Percentiles rank a stretch among this genome's conserved stretches.
These are phyloP conservation scores for Steinernema feltiae DNA, from an alignment of 1,140 invertebrate species.

Conservation along the genomic window DNA sequence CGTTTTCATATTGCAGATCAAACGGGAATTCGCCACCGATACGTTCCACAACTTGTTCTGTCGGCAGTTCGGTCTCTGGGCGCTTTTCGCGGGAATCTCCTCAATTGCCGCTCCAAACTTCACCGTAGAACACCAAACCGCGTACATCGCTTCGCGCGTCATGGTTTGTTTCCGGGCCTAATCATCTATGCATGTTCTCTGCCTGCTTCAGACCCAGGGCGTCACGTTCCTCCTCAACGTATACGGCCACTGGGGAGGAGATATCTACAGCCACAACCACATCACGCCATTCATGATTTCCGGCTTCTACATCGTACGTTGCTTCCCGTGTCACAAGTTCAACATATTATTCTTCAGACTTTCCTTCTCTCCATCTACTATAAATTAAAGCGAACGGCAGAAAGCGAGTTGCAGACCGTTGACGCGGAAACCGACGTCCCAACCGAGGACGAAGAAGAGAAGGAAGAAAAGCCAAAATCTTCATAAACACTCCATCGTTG, in stretches of 20 bases:
- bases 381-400: conserved; percentile 18
- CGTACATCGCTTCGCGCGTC: conserved; percentile 24
- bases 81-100: conserved; percentile 23
- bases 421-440: background rate
- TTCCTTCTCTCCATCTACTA: conserved; percentile 38
- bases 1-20: conserved; percentile 30
- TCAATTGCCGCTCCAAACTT: conserved; percentile 23
- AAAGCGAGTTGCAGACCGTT: background rate
- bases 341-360: no score
- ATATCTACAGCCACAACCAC: conserved; percentile 35
- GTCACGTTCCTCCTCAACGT: conserved; percentile 36
- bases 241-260: conserved; percentile 33
- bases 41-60: conserved; percentile 34
- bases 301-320: conserved; percentile 43
- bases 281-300: conserved; percentile 38
- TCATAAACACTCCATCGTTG: background rate
- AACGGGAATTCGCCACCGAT: conserved; percentile 30
- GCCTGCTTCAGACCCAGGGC: conserved; percentile 30
- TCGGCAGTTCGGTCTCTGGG: conserved; percentile 33
- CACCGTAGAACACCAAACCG: conserved; percentile 11
- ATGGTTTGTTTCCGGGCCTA: conserved; percentile 17
- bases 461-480: background rate
- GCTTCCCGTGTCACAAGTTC: no score
- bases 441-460: background rate
- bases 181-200: background rate